Base-by-base conservation (phyloP, 2,888 invertebrate genomes). In the Caenorhabditis panamensis region DNA sequence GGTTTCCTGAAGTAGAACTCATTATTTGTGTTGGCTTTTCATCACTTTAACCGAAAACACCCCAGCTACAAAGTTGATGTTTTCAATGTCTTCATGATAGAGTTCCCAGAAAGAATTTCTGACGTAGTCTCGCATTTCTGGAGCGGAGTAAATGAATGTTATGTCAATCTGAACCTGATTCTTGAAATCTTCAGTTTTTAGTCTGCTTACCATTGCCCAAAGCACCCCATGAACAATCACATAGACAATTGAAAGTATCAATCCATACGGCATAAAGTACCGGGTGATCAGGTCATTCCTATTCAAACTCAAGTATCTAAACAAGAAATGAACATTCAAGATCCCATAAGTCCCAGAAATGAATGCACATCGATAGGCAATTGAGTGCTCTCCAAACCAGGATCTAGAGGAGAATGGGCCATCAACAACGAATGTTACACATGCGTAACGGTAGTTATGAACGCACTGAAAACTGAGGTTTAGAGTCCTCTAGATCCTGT, bases 181-280 rank as follows among this genome's bases (percentile, higher is more conserved):
- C n/a, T n/a, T n/a, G n/a, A n/a, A n/a, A n/a, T n/a, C n/a, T n/a
- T n/a, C n/a, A n/a, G n/a, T n/a, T n/a, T n/a, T n/a, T n/a, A n/a
- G n/a, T n/a, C n/a, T n/a, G n/a, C n/a, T 41, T 41, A 41, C 41
- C 8, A 41, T 13, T 5, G 53, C 47, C 69, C 69, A 71, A 8
- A 71, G 22, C 1, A 54, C 18, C 62, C 51, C 31, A 11, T 72
- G 72, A 24, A 63, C 1, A 8, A 64, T 18, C 18, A 72, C 63
- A 53, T 63, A 64, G 11, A 49, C 22, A 0, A 72, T 20, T 4
- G 63, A 47, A 0, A 49, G 5, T 0, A 72, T 8, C 0, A 72
- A 8, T 1, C 72, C 72, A 37, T 49, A 72, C 6, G 72, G 72
- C 56, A 72, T 63, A 31, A 72, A 72, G 18, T 58, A 72, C 5